Percentiles rank a stretch among this genome's conserved stretches.
phyloP scores from a whole-genome alignment of 35 echinoderm and acorn worm genomes.

The Apostichopus parvimensis region DNA sequence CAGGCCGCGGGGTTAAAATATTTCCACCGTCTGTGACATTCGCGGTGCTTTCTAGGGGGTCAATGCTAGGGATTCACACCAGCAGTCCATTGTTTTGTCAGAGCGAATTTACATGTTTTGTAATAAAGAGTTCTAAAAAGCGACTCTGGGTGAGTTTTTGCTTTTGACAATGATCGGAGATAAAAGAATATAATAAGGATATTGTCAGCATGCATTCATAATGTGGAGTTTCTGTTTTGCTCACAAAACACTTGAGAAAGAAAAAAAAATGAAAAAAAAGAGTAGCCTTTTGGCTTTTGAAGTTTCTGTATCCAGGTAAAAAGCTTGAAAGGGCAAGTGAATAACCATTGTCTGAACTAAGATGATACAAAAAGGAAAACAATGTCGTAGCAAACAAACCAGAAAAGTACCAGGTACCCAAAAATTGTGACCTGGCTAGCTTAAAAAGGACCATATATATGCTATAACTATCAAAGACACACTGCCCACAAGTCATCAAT shows the following conservation, averaged over 20 bases:
- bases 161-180: background rate
- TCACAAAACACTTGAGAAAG: background rate
- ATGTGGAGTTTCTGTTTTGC: background rate
- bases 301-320: background rate
- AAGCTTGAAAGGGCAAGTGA: background rate
- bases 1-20: background rate
- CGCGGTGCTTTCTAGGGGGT: slow-evolving; percentile 7
- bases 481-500: no score
- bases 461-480: no score
- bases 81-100: slow-evolving; percentile 49
- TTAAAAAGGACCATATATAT: no score
- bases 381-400: no score
- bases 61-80: slow-evolving; percentile 30
- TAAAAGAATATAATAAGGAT: background rate
- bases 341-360: background rate
- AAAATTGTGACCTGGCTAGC: no score
- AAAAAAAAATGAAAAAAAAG: no score
- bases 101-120: slow-evolving; percentile 31
- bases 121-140: background rate
- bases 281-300: no score
- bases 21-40: slow-evolving; percentile 10
- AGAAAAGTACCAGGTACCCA: no score
- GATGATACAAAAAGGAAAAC: no score
- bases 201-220: slow-evolving; percentile 4
- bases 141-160: slow-evolving; percentile 6